phyloP scores from a whole-genome alignment of 2,797 vertebrate species.

The Amblyopsis hoosieri region DNA sequence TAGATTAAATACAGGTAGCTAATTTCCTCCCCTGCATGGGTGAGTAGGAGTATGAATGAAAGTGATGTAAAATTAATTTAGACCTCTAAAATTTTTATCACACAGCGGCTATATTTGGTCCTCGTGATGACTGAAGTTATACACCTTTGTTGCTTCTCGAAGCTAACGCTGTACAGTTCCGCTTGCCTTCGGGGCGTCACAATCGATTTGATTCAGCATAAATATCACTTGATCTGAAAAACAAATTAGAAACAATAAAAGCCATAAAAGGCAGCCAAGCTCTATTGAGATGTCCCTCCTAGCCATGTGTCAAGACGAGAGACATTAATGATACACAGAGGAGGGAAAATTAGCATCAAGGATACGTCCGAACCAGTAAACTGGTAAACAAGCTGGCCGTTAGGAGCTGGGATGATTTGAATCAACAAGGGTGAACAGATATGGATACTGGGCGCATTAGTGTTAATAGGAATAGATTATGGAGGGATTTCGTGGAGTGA shows the following conservation, averaged over 20 bases:
- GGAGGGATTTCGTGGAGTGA: conserved; percentile 99
- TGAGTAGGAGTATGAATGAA: conserved; percentile 77
- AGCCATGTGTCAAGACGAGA: conserved; percentile 84
- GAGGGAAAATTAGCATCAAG: conserved; percentile 92
- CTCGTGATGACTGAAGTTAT: conserved; percentile 74
- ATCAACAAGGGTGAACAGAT: conserved; percentile 99
- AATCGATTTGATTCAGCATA: conserved; percentile 79
- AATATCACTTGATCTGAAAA: conserved; percentile 79
- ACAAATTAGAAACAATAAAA: conserved; percentile 81
- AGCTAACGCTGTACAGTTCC: conserved; percentile 60
- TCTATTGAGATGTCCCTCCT: conserved; percentile 83
- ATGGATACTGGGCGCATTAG: conserved; percentile 99
- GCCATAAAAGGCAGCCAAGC: conserved; percentile 64
- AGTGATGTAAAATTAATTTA: conserved; percentile 80
- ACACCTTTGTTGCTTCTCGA: conserved; percentile 66
- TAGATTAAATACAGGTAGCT: conserved; percentile 80
- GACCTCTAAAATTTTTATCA: conserved; percentile 80
- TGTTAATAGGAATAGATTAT: conserved; percentile 99
- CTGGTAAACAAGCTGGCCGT: conserved; percentile 97
- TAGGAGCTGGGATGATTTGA: conserved; percentile 98
- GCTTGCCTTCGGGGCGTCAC: conserved; percentile 71
- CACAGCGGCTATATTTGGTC: conserved; percentile 76
- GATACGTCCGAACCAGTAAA: conserved; percentile 95
- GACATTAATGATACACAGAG: conserved; percentile 92
- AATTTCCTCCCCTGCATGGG: conserved; percentile 78